Percentiles rank a stretch among this genome's conserved stretches.
Evolutionary conservation across 2,888 invertebrate species (phyloP).

Genomic region (Chromoteleia sp.): DNA sequence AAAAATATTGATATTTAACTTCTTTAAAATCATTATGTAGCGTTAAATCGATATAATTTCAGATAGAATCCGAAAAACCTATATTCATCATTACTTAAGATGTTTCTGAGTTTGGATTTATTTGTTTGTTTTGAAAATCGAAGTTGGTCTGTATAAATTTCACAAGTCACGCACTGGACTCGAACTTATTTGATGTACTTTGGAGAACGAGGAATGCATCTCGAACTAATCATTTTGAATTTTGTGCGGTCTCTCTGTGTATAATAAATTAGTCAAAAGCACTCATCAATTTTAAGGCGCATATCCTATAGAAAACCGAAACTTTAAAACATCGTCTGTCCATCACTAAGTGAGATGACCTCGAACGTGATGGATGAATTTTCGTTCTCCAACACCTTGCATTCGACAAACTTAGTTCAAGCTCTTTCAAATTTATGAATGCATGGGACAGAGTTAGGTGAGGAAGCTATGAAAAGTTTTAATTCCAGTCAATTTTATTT

Average conservation of each 20-base stretch:
- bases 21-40: too few species aligned
- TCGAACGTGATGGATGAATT: constrained; percentile 84
- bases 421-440: constrained; percentile 34
- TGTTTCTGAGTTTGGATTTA: too few species aligned
- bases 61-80: too few species aligned
- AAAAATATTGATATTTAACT: too few species aligned
- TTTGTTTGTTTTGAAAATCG: constrained; percentile 23
- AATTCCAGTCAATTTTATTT: too few species aligned
- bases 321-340: constrained; percentile 72
- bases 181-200: constrained; percentile 19
- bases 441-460: not conserved
- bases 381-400: constrained; percentile 76
- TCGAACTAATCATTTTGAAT: constrained; percentile 78
- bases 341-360: constrained; percentile 76
- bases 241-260: constrained; percentile 80
- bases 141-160: constrained; percentile 5
- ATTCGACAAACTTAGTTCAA: constrained; percentile 45
- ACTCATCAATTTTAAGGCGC: constrained; percentile 83
- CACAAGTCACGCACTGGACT: constrained; percentile 21
- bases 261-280: constrained; percentile 84
- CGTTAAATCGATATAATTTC: too few species aligned
- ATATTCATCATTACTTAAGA: too few species aligned
- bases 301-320: constrained; percentile 76
- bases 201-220: constrained; percentile 38
- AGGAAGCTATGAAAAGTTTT: too few species aligned